Evolutionary conservation across 2,113 vertebrate genomes (phyloP), one percentile per base, ranked within the genome.

Genomic region (Lepus europaeus): DNA sequence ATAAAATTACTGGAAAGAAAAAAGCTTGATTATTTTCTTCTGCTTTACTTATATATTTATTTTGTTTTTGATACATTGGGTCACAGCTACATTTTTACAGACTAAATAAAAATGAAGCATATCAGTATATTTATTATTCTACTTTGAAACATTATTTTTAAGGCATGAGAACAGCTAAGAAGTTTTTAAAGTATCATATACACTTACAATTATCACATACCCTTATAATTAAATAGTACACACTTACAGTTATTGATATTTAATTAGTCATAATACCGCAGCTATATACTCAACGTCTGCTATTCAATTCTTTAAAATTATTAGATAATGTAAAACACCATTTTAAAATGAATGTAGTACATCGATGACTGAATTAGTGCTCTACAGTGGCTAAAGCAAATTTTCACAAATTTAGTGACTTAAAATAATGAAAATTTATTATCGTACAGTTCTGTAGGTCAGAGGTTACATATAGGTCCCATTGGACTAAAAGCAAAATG

Each of bases 231-330:
- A 45, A 45, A 56, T 90, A 76, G 39, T 86, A 93, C 64, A 74
- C 78, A 87, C 97, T 96, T 95, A 93, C 2, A 91, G 93, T 92
- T 53, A 59, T 31, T 51, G 12, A 10, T 87, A 53, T 68, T 91
- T 80, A 74, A 90, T 66, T 96, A 89, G 25, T 82, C 59, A 82
- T 64, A 69, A 69, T 69, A 91, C 13, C 84, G 69, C 74, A 91
- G 31, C 29, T 89, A 73, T 91, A 91, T 91, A 81, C 69, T 94
- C 89, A 79, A 93, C 81, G 25, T 94, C 31, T 95, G 31, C 31
- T 91, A 66, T 92, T 94, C 66, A 91, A 96, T 97, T 96, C 96
- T 6, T 86, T 97, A 89, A 96, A 80, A 88, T 97, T 97, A 97
- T 96, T 97, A 39, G 93, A 97, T 98, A 84, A 96, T 89, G 92